phyloP scores from a whole-genome alignment of 2,797 vertebrate genomes.

The Heterohyrax brucei region DNA sequence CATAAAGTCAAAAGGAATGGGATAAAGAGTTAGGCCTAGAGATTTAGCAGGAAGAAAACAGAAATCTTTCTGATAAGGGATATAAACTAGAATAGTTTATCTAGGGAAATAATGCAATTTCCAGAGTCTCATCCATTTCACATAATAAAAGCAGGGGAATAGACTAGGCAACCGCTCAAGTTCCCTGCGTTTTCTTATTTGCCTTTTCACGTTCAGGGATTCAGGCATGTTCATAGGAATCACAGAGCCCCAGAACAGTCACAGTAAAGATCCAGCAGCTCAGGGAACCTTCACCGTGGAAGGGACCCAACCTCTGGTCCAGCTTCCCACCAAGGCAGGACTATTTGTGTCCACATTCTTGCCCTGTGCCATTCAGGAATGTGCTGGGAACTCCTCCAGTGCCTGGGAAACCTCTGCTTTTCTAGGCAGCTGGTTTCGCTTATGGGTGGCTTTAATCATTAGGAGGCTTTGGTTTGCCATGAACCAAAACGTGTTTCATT shows the following conservation, averaged over 20 bases:
- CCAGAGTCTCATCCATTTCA: slow-evolving; percentile 66
- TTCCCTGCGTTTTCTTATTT: slow-evolving; percentile 11
- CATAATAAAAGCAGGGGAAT: slow-evolving; percentile 61
- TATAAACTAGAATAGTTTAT: slow-evolving; percentile 78
- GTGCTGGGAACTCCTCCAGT: slow-evolving; percentile 58
- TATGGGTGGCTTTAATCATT: slow-evolving; percentile 71
- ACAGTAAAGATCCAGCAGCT: slow-evolving; percentile 4
- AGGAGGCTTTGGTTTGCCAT: slow-evolving; percentile 10
- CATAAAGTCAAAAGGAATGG: slow-evolving; percentile 78
- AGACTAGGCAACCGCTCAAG: slow-evolving; percentile 33
- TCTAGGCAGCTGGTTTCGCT: slow-evolving; percentile 68
- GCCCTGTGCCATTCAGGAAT: neutral
- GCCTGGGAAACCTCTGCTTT: slow-evolving; percentile 68
- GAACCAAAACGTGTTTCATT: slow-evolving; percentile 48
- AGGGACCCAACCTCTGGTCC: neutral
- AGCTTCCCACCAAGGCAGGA: slow-evolving; percentile 6
- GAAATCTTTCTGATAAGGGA: slow-evolving; percentile 77
- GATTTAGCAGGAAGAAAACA: slow-evolving; percentile 74
- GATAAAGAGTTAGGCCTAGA: slow-evolving; percentile 76
- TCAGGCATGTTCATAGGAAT: neutral
- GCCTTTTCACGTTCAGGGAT: neutral
- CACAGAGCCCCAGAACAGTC: neutral
- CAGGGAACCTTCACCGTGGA: neutral
- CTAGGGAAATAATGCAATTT: slow-evolving; percentile 79
- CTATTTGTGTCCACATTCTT: slow-evolving; percentile 46